Conservation (phyloP, 2,797 vertebrate genomes). For the Huso huso region DNA sequence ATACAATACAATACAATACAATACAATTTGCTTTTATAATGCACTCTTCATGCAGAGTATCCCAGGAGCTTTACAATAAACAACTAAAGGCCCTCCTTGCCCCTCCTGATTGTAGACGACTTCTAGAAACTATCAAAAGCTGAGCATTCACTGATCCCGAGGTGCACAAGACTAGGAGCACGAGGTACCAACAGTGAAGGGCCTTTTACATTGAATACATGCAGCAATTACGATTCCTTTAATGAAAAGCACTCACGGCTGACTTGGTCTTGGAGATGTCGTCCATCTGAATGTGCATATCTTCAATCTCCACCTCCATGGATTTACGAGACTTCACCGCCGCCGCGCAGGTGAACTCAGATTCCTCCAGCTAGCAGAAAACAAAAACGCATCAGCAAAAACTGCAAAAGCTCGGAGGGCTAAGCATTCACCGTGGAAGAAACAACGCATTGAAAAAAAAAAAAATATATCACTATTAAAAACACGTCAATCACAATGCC, state of each 20-base stretch:
- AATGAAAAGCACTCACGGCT: constrained; percentile 57
- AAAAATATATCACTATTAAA: not conserved
- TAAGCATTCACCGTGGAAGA: not conserved
- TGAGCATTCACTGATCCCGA: not conserved
- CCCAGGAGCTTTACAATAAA: too few species aligned
- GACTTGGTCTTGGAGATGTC: constrained; percentile 88
- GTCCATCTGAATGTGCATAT: constrained; percentile 92
- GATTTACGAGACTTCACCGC: constrained; percentile 91
- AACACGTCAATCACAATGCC: not conserved
- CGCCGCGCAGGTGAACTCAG: constrained; percentile 85
- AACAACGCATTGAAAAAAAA: not conserved
- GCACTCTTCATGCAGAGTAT: too few species aligned
- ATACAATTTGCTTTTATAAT: too few species aligned
- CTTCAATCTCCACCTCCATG: constrained; percentile 96
- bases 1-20: too few species aligned
- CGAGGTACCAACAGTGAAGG: not conserved
- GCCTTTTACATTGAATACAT: too few species aligned
- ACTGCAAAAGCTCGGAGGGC: constrained; percentile 1
- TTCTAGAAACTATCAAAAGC: not conserved
- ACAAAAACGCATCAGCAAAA: not conserved
- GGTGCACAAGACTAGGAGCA: not conserved
- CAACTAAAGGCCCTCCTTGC: too few species aligned
- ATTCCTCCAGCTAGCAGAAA: constrained; percentile 81
- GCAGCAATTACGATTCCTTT: not conserved
- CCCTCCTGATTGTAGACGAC: not conserved